phyloP scores from a whole-genome alignment of 2,888 invertebrate genomes.

The Onchidella celtica region DNA sequence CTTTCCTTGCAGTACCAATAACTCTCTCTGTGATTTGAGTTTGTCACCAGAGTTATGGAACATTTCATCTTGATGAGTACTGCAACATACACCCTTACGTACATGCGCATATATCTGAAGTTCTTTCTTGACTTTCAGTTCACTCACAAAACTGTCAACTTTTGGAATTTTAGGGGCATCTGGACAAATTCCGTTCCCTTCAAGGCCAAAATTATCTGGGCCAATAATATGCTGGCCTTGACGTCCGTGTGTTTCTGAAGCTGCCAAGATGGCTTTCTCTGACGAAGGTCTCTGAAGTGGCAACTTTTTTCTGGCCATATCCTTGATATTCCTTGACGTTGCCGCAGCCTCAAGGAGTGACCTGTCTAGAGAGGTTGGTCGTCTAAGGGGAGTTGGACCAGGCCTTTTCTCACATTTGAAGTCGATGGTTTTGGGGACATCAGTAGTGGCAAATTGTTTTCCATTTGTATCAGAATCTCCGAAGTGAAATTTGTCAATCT shows the following conservation, averaged over 20 bases:
- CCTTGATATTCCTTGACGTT: too few species aligned
- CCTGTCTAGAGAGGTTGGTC: background rate
- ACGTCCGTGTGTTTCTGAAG: too few species aligned
- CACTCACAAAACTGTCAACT: background rate
- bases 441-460: background rate
- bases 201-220: background rate
- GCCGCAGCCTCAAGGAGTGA: background rate
- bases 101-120: constrained; percentile 18
- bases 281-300: too few species aligned
- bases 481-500: too few species aligned
- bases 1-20: background rate
- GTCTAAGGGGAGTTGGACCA: background rate
- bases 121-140: background rate
- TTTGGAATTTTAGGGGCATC: background rate
- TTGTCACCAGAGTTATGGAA: background rate
- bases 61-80: background rate
- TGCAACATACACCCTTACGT: constrained; percentile 13
- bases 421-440: background rate
- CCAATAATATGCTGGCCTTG: background rate
- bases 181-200: background rate
- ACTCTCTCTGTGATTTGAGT: background rate
- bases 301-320: too few species aligned
- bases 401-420: background rate
- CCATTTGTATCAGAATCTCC: too few species aligned
- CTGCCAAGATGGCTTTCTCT: too few species aligned